Evolutionary conservation across 1,140 invertebrate genomes (phyloP).

Genomic region (Drosophila malerkotliana): DNA sequence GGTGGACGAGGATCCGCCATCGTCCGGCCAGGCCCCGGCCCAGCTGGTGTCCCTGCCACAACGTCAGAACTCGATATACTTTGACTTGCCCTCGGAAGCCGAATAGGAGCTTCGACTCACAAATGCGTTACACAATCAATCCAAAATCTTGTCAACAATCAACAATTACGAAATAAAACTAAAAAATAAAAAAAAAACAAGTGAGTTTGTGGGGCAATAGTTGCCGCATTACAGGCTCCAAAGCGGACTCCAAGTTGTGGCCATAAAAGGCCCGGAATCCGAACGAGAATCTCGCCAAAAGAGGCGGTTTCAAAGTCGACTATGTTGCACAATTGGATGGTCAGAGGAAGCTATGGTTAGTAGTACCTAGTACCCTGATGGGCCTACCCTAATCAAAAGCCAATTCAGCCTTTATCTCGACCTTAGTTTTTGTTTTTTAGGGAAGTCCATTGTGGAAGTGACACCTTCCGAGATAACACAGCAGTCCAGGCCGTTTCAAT

Average conservation of each 20-base stretch:
- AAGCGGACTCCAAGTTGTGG: conserved; percentile 3
- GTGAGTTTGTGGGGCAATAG: background rate
- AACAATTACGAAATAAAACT: background rate
- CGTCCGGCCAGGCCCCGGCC: background rate
- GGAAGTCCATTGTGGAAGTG: background rate
- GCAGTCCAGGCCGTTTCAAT: background rate
- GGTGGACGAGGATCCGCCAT: background rate
- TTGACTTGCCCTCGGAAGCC: conserved; percentile 15
- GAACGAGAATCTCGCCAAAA: conserved; percentile 37
- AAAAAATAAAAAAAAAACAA: background rate
- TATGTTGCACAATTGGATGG: conserved; percentile 7
- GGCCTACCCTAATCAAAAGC: background rate
- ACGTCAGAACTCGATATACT: conserved; percentile 1
- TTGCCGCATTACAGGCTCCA: too few species aligned
- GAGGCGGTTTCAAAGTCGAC: conserved; percentile 13
- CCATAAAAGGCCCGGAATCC: conserved; percentile 37
- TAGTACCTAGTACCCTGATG: background rate
- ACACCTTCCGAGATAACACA: too few species aligned
- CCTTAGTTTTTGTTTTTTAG: background rate
- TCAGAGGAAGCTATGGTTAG: background rate
- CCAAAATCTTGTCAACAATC: background rate
- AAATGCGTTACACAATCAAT: background rate
- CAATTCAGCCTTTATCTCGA: background rate
- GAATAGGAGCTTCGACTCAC: background rate
- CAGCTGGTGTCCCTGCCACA: background rate